These are phyloP conservation scores for Luidia sarsii DNA, from an alignment of 53 echinoderm and acorn worm species.

Conservation along the genomic window DNA sequence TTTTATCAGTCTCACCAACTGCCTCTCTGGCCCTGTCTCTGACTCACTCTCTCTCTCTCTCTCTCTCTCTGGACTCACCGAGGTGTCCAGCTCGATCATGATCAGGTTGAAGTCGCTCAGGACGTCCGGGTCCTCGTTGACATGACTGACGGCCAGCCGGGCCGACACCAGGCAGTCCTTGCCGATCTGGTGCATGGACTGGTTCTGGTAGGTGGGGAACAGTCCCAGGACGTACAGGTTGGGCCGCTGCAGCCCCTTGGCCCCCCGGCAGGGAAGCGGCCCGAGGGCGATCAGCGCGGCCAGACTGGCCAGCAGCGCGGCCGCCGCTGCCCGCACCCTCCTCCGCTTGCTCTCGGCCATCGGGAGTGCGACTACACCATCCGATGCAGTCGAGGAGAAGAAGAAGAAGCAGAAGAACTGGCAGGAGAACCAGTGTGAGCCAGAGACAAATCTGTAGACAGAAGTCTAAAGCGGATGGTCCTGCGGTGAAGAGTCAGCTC, in stretches of 20 bases:
- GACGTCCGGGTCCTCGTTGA: conserved; percentile 51
- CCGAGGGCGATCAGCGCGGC: too few relatives aligned
- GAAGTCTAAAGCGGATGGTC: too few relatives aligned
- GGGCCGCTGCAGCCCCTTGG: background rate
- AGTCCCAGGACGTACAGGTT: conserved; percentile 20
- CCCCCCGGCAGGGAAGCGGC: background rate
- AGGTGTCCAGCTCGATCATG: conserved; percentile 38
- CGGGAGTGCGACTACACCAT: too few relatives aligned
- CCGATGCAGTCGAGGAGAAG: too few relatives aligned
- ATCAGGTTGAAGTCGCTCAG: conserved; percentile 32
- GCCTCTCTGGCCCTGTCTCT: background rate
- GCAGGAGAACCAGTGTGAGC: too few relatives aligned
- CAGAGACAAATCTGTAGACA: too few relatives aligned
- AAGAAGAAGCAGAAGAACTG: too few relatives aligned
- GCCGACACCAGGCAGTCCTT: conserved; percentile 34
- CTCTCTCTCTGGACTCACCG: conserved; percentile 49
- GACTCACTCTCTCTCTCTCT: background rate
- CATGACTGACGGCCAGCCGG: conserved; percentile 35
- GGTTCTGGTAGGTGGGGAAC: conserved; percentile 9
- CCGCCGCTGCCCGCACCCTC: too few relatives aligned
- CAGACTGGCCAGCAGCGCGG: too few relatives aligned
- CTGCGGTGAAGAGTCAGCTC: too few relatives aligned
- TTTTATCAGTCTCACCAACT: background rate
- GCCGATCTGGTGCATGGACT: conserved; percentile 16
- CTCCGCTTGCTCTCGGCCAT: too few relatives aligned